phyloP scores from a whole-genome alignment of 2,888 invertebrate genomes.

The Chelonus formosanus region DNA sequence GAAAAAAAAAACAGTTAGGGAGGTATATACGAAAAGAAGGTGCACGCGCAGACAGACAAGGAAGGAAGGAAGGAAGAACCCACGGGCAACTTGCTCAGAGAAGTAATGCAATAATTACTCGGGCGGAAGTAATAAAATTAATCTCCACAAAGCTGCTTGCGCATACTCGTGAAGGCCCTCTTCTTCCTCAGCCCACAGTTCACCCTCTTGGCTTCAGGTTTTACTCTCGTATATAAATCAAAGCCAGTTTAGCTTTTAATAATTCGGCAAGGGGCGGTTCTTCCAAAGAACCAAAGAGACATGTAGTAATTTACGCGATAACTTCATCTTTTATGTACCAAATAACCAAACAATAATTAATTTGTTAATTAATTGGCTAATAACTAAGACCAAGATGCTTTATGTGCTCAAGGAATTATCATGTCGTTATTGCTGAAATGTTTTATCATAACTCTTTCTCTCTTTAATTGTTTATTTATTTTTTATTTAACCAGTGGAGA shows the following conservation, averaged over 20 bases:
- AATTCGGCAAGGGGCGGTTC: slow-evolving; percentile 51
- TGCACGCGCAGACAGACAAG: slow-evolving; percentile 19
- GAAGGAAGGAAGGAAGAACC: slow-evolving; percentile 34
- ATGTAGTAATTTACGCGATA: slow-evolving; percentile 39
- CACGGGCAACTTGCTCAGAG: slow-evolving; percentile 47
- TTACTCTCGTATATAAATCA: slow-evolving; percentile 61
- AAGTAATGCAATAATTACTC: slow-evolving; percentile 63
- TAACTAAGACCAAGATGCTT: not conserved
- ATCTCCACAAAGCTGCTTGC: slow-evolving; percentile 52
- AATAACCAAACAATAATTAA: not conserved
- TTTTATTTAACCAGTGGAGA: no score
- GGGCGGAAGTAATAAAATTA: slow-evolving; percentile 64
- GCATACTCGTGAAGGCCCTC: slow-evolving; percentile 32
- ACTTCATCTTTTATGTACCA: slow-evolving; percentile 39
- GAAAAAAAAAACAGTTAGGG: slow-evolving; percentile 18
- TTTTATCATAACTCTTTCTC: no score
- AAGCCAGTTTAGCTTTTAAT: slow-evolving; percentile 63
- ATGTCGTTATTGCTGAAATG: no score
- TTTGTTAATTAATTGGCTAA: slow-evolving; percentile 6
- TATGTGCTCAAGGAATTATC: no score
- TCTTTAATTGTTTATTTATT: not conserved
- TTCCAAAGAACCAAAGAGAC: slow-evolving; percentile 34
- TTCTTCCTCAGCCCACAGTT: slow-evolving; percentile 32
- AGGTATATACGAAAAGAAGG: slow-evolving; percentile 19
- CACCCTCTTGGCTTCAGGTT: slow-evolving; percentile 42